Evolutionary conservation across 2,888 invertebrate species (phyloP), one percentile per base, ranked within the genome.

Genomic region (Hydroisotoma schaefferi): DNA sequence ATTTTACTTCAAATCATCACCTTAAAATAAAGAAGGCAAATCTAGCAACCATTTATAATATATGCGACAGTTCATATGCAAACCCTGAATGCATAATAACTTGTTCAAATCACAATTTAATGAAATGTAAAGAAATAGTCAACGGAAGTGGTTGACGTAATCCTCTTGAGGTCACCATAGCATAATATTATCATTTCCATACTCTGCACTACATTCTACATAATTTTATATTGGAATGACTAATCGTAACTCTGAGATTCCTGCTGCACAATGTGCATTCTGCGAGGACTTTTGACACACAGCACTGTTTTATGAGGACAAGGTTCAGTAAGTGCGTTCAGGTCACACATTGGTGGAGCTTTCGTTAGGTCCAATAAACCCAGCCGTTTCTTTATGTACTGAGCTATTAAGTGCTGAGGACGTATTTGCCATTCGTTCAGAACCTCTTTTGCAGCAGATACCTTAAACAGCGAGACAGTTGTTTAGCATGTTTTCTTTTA

Each of bases 191-290:
- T n/a, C n/a, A n/a, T n/a, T n/a, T n/a, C n/a, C n/a, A n/a, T n/a
- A n/a, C n/a, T n/a, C n/a, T n/a, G n/a, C n/a, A n/a, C n/a, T n/a
- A n/a, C n/a, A n/a, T n/a, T n/a, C n/a, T n/a, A n/a, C n/a, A n/a
- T n/a, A n/a, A n/a, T n/a, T n/a, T n/a, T n/a, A n/a, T n/a, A n/a
- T n/a, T n/a, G n/a, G n/a, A n/a, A n/a, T n/a, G n/a, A n/a, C 81
- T 90, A 92, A 77, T 92, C 91, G 76, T 90, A 90, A 69, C 85
- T 91, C 78, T 91, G 89, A 10, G 90, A 91, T 78, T 92, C 92
- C 76, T 92, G 91, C 76, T 91, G 91, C 29, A 91, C 92, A 64
- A 92, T 81, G 76, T 90, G 90, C 80, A 89, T 90, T 67, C 91
- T 84, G 57, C 92, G 82, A 23, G 91, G 91, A 69, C 90, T 90